Evolutionary conservation across 2,113 vertebrate species (phyloP), one percentile per base, ranked within the genome.

Genomic region (Calonectris borealis): DNA sequence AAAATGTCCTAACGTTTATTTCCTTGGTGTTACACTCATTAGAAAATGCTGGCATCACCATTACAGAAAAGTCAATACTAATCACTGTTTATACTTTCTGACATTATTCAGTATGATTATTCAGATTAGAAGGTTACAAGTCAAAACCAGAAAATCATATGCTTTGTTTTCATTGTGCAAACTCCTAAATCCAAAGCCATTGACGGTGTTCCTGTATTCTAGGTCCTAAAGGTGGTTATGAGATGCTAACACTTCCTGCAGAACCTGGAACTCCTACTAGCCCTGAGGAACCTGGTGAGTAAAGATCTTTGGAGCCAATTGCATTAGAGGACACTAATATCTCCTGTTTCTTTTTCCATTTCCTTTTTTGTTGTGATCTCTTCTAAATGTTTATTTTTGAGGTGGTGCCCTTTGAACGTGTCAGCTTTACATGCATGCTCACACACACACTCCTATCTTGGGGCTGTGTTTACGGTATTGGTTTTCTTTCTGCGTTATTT

Each of bases 231-330:
- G 77, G 90, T 61, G 95, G 83, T 55, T 95, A 93, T 88, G 98
- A 98, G 90, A 93, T 94, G 69, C 86, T 97, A 90, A 80, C 85
- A 14, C 94, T 95, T 58, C 65, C 94, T 88, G 86, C 94, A 75
- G 97, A 98, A 75, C 90, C 92, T 83, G 96, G 96, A 69, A 88
- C 92, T 87, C 91, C 88, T 70, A 42, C 62, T 20, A 80, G 84
- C 44, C 34, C 68, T 34, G 97, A 97, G 70, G 97, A 97, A 69
- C 68, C 40, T 52, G 97, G 98, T 98, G 78, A 96, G 97, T 97
- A 65, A 7, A 65, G 51, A 52, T 38, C 60, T 70, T 62, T 73
- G 38, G 7, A 65, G n/a, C n/a, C 44, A 51, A 29, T 40, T 81
- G 29, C 44, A 36, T 61, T 11, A 62, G 66, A 79, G 21, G 32